Conservation (phyloP, 2,113 vertebrate genomes). For the Gnathonemus echidnorhynchus region DNA sequence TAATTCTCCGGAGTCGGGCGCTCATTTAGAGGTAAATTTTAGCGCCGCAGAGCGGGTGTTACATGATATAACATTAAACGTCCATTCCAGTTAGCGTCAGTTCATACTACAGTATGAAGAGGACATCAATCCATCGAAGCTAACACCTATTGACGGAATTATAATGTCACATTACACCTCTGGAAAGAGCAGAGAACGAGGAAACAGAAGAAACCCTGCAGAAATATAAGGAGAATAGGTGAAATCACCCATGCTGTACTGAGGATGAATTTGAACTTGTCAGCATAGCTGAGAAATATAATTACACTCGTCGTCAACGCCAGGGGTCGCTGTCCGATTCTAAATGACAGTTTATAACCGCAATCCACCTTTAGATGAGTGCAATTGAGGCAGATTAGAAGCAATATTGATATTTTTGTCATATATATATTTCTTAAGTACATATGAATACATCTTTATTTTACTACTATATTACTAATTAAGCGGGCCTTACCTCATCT, state of each 20-base stretch:
- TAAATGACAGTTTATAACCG: neutral
- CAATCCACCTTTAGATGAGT: neutral
- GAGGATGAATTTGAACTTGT: neutral
- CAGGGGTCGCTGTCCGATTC: slow-evolving; percentile 3
- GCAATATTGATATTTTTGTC: neutral
- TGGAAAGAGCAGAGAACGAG: neutral
- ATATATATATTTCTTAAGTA: neutral
- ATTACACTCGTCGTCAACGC: neutral
- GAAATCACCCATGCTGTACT: neutral
- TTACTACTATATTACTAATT: neutral
- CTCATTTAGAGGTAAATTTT: neutral
- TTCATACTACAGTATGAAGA: neutral
- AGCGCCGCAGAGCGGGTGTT: neutral
- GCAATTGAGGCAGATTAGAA: neutral
- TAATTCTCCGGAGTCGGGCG: neutral
- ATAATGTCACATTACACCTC: neutral
- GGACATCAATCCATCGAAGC: neutral
- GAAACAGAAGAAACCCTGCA: neutral
- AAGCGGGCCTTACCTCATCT: neutral
- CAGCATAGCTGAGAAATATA: neutral
- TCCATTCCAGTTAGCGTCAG: neutral
- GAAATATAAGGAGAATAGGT: neutral
- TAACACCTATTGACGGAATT: neutral
- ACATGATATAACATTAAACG: neutral
- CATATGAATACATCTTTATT: neutral